phyloP scores from a whole-genome alignment of 2,797 vertebrate species.

The Eupleurogrammus muticus region DNA sequence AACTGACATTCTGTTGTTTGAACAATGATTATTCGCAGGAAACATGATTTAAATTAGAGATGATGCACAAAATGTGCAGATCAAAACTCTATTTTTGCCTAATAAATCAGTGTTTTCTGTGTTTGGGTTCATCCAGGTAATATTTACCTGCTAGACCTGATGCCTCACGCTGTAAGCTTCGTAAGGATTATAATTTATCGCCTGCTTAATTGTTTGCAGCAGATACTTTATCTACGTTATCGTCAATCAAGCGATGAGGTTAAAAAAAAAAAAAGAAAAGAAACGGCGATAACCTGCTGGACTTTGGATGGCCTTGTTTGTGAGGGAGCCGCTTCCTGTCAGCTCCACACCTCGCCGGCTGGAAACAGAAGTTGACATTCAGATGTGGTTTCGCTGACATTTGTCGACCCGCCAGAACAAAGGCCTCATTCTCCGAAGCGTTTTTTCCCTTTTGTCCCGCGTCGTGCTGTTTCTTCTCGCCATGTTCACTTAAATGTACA shows the following conservation, averaged over 20 bases:
- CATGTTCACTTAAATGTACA: not conserved
- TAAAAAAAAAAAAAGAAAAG: no score
- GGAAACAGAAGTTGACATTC: conserved; percentile 49
- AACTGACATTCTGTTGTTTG: not conserved
- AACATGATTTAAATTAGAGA: not conserved
- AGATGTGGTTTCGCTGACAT: conserved; percentile 12
- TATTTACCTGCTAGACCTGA: not conserved
- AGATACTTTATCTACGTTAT: conserved; percentile 56
- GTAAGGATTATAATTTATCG: not conserved
- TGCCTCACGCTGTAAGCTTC: not conserved
- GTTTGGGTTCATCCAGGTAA: not conserved
- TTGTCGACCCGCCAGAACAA: conserved; percentile 2
- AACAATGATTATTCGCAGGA: not conserved
- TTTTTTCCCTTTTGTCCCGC: not conserved
- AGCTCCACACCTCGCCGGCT: conserved; percentile 28
- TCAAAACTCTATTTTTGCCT: not conserved
- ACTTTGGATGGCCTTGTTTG: conserved; percentile 64
- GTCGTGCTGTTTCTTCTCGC: conserved; percentile 17
- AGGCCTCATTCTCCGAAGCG: not conserved
- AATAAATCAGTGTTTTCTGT: not conserved
- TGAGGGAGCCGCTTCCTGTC: conserved; percentile 40
- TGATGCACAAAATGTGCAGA: not conserved
- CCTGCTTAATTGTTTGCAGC: not conserved
- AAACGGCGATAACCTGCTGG: conserved; percentile 62
- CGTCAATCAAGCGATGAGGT: conserved; percentile 34